phyloP scores from a whole-genome alignment of 2,797 vertebrate genomes.

The Chaenodraco wilsoni region DNA sequence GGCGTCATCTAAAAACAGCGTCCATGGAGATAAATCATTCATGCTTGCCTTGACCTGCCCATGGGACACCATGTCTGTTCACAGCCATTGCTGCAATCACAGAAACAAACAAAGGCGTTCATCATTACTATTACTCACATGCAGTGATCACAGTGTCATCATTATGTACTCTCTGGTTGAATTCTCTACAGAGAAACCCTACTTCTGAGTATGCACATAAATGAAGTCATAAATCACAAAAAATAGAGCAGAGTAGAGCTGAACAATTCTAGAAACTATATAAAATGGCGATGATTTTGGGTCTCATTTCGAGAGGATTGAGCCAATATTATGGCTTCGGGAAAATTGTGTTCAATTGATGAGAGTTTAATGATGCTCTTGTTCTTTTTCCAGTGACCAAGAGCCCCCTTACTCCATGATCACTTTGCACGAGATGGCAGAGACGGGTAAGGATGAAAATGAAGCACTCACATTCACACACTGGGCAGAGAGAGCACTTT shows the following conservation, averaged over 20 bases:
- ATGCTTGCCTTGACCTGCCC: not conserved
- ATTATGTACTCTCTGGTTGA: constrained; percentile 4
- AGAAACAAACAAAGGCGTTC: constrained; percentile 14
- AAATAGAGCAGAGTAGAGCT: no score
- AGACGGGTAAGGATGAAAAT: constrained; percentile 89
- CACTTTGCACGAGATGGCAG: constrained; percentile 99
- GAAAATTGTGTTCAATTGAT: no score
- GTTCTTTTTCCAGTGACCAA: constrained; percentile 93
- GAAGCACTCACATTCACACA: not conserved
- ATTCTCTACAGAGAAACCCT: no score
- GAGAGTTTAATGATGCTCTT: not conserved
- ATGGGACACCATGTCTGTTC: constrained; percentile 13
- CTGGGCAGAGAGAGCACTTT: not conserved
- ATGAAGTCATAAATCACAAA: not conserved
- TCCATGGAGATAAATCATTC: constrained; percentile 22
- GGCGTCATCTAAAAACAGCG: constrained; percentile 16
- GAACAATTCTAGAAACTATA: no score
- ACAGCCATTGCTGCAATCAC: constrained; percentile 6
- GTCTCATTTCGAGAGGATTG: no score
- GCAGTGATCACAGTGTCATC: not conserved
- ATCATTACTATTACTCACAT: constrained; percentile 30
- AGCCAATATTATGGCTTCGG: no score
- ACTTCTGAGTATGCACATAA: not conserved
- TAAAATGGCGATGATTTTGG: no score
- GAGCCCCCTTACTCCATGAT: constrained; percentile 99